These are phyloP conservation scores for Drosophila sturtevanti DNA, from an alignment of 1,140 invertebrate genomes.

Conservation along the genomic window DNA sequence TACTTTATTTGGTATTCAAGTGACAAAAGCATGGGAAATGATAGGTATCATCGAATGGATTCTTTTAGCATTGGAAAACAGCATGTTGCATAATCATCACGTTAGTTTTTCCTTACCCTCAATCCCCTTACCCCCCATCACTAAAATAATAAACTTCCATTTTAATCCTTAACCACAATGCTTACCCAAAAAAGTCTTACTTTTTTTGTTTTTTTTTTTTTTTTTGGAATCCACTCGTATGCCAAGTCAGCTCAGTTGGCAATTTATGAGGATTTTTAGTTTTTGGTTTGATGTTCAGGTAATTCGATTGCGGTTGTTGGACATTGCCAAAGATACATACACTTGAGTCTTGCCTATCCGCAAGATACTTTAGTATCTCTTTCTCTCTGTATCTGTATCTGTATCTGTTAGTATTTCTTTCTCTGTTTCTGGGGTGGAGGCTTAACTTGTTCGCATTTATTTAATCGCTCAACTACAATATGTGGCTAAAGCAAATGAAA, in stretches of 20 bases:
- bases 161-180: constrained; percentile 32
- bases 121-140: too few species aligned
- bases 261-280: constrained; percentile 44
- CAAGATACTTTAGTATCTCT: constrained; percentile 51
- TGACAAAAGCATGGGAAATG: constrained; percentile 33
- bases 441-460: constrained; percentile 47
- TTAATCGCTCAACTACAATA: constrained; percentile 20
- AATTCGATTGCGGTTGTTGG: constrained; percentile 42
- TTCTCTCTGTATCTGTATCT: background rate
- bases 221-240: constrained; percentile 25
- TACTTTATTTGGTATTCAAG: constrained; percentile 41
- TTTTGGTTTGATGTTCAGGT: constrained; percentile 42
- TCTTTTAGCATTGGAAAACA: constrained; percentile 9
- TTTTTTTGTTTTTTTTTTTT: background rate
- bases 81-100: constrained; percentile 54
- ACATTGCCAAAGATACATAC: constrained; percentile 45
- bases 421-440: background rate
- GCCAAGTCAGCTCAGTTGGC: constrained; percentile 53
- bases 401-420: background rate
- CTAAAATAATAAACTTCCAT: constrained; percentile 25
- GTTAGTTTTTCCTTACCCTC: constrained; percentile 31
- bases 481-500: constrained; percentile 23
- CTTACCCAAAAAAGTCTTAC: constrained; percentile 16
- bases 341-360: constrained; percentile 23
- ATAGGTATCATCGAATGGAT: constrained; percentile 8